Evolutionary conservation across 1,140 invertebrate genomes (phyloP).

Genomic region (Pseudomyrmex gracilis): DNA sequence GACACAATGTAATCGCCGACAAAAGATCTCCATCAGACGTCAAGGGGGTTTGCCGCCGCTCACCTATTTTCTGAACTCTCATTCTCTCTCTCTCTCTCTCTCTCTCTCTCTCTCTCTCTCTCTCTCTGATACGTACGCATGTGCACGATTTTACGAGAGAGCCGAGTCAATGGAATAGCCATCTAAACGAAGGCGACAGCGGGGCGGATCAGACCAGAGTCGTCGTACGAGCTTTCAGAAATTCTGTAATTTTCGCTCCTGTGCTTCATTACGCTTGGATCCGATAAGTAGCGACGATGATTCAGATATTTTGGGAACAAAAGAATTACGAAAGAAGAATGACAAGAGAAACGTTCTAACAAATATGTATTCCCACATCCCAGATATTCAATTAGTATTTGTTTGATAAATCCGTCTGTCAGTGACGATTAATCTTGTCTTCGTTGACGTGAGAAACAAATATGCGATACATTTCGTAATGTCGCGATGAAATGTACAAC

Average conservation of each 20-base stretch:
- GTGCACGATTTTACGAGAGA: slow-evolving; percentile 11
- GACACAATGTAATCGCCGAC: slow-evolving; percentile 32
- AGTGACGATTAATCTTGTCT: not conserved
- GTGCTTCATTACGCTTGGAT: slow-evolving; percentile 6
- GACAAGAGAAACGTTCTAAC: not conserved
- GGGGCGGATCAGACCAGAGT: not conserved
- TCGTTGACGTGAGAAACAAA: not conserved
- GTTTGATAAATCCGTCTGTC: not conserved
- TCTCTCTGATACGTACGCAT: not conserved
- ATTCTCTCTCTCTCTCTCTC: too few species aligned
- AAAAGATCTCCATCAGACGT: slow-evolving; percentile 7
- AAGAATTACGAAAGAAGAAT: not conserved
- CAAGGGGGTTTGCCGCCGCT: slow-evolving; percentile 1
- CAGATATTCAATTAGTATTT: not conserved
- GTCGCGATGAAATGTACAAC: not conserved
- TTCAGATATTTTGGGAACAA: not conserved
- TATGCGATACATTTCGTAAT: not conserved
- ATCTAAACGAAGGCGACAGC: not conserved
- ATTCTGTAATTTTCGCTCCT: slow-evolving; percentile 32
- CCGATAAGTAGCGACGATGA: not conserved
- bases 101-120: too few species aligned
- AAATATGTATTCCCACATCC: too few species aligned
- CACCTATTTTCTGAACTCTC: not conserved
- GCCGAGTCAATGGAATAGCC: slow-evolving; percentile 38
- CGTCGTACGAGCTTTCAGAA: slow-evolving; percentile 18